phyloP scores from a whole-genome alignment of 2,888 invertebrate genomes.

The Polyploca ridens region DNA sequence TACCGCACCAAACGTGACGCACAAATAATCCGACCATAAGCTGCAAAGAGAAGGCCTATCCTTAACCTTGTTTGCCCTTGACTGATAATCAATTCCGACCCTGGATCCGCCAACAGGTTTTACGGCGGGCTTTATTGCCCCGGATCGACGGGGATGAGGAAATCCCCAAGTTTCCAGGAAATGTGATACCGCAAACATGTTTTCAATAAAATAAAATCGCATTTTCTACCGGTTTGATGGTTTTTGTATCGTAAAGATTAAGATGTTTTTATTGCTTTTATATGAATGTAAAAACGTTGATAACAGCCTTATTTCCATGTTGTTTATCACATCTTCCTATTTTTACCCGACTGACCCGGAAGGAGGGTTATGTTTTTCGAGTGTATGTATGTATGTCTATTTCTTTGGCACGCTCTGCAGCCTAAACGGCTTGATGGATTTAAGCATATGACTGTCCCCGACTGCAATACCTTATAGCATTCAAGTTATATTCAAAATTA shows the following conservation, averaged over 20 bases:
- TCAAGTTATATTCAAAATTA: too few relatives aligned
- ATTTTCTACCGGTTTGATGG: constrained; percentile 14
- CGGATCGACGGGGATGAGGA: constrained; percentile 49
- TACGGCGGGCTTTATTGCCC: constrained; percentile 64
- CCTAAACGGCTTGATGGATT: too few relatives aligned
- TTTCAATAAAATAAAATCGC: constrained; percentile 58
- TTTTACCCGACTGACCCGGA: too few relatives aligned
- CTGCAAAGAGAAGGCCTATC: constrained; percentile 17
- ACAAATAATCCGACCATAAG: not conserved
- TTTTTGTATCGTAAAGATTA: constrained; percentile 4
- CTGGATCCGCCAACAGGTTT: constrained; percentile 68
- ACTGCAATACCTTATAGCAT: too few relatives aligned
- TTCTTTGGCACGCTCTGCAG: too few relatives aligned
- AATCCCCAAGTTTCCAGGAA: constrained; percentile 42
- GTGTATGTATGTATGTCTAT: too few relatives aligned
- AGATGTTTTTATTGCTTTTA: not conserved
- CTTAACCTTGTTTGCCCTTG: constrained; percentile 66
- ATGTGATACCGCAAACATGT: constrained; percentile 53
- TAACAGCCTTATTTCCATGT: not conserved
- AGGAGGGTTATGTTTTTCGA: too few relatives aligned
- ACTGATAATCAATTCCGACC: constrained; percentile 52
- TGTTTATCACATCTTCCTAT: not conserved
- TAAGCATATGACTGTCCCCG: too few relatives aligned
- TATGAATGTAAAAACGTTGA: not conserved
- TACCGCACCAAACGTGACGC: not conserved